Evolutionary conservation across 2,888 invertebrate genomes (phyloP).

Genomic region (Isotomurus palustris): DNA sequence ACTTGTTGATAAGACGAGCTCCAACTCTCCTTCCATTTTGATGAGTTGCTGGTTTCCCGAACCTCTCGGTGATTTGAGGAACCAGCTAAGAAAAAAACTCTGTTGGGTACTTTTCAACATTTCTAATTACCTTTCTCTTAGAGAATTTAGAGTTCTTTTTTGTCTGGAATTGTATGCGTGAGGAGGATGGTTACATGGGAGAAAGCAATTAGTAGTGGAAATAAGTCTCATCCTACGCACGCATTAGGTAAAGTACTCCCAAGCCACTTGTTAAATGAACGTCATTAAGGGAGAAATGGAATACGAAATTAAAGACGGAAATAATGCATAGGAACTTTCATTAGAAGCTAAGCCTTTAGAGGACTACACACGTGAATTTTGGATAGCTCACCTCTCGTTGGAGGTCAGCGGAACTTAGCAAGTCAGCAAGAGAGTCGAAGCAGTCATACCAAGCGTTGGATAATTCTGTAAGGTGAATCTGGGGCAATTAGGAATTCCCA

Average conservation of each 20-base stretch:
- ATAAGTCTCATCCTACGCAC: no score
- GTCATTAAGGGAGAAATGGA: no score
- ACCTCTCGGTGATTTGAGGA: slow-evolving; percentile 10
- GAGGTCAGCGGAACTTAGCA: slow-evolving; percentile 5
- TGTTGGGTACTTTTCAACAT: no score
- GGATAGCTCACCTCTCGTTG: slow-evolving; percentile 4
- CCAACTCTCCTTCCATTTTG: slow-evolving; percentile 8
- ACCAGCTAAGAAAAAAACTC: slow-evolving; percentile 9
- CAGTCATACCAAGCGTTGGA: slow-evolving; percentile 4
- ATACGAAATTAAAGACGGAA: background rate
- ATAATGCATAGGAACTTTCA: background rate
- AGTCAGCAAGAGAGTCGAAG: background rate
- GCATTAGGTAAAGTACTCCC: no score
- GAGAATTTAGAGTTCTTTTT: no score
- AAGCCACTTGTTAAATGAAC: background rate
- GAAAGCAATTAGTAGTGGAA: no score
- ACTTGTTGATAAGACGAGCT: slow-evolving; percentile 7
- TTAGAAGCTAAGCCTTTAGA: background rate
- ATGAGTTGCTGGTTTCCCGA: slow-evolving; percentile 1
- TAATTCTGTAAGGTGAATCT: background rate
- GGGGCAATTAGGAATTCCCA: background rate
- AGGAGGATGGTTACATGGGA: no score
- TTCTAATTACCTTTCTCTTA: no score
- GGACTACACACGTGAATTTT: background rate
- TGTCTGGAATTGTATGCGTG: no score